These are phyloP conservation scores for Trichechus manatus DNA, from an alignment of 2,113 vertebrate genomes.

Conservation along the genomic window DNA sequence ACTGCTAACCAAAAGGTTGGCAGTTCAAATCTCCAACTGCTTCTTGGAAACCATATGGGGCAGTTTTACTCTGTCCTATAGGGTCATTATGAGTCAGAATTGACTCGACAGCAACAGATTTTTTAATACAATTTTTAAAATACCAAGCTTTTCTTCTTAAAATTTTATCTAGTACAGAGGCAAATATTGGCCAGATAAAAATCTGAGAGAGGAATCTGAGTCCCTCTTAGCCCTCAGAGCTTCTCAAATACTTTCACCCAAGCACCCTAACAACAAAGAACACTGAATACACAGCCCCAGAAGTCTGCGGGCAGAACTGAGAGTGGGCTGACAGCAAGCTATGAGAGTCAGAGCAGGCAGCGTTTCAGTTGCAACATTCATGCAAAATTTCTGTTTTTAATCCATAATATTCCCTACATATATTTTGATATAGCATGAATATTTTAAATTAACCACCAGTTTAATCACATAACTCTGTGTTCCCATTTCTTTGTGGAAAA, in stretches of 20 bases:
- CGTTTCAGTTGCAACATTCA: neutral
- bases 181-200: constrained; percentile 34
- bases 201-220: neutral
- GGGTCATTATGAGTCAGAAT: no score
- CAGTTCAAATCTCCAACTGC: no score
- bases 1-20: no score
- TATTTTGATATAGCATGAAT: neutral
- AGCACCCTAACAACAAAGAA: neutral
- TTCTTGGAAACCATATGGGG: no score
- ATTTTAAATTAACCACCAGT: neutral
- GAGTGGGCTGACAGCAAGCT: neutral
- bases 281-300: neutral
- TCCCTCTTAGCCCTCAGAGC: neutral
- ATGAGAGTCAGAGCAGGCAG: neutral
- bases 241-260: neutral
- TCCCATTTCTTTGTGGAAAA: neutral
- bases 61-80: no score
- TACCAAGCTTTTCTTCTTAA: constrained; percentile 51
- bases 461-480: neutral
- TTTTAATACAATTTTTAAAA: neutral
- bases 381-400: neutral
- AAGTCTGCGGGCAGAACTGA: neutral
- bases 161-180: neutral
- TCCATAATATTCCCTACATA: neutral
- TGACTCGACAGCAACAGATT: no score